A percentile compares a stretch with the other conserved stretches of the same genome.
phyloP scores from a whole-genome alignment of 2,113 vertebrate species.

The Melanotaenia duboulayi region DNA sequence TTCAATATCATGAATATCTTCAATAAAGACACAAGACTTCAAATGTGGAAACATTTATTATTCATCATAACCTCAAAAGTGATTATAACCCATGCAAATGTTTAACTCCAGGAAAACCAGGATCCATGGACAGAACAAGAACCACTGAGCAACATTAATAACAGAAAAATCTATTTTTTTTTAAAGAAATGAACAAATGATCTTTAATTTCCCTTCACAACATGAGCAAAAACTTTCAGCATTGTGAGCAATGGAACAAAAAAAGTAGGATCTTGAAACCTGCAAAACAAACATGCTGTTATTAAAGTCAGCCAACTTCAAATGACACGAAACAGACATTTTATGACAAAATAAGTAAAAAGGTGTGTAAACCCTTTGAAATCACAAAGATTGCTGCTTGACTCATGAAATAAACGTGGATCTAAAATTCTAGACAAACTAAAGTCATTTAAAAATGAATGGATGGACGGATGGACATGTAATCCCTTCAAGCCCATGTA shows the following conservation, averaged over 20 bases:
- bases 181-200: background rate
- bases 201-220: background rate
- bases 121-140: background rate
- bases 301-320: background rate
- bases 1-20: background rate
- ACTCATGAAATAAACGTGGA: no score
- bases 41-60: slow-evolving; percentile 1
- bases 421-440: no score
- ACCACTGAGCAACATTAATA: background rate
- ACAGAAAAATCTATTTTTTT: background rate
- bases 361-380: no score
- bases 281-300: background rate
- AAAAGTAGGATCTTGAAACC: slow-evolving; percentile 25
- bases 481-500: no score
- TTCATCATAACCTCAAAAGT: background rate
- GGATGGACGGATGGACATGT: no score
- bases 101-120: background rate
- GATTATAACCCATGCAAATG: background rate
- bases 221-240: background rate
- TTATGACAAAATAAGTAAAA: no score
- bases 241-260: background rate
- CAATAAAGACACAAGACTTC: background rate
- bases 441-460: no score
- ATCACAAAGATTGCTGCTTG: no score
- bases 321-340: no score